A percentile compares a stretch with the other conserved stretches of the same genome.
Evolutionary conservation across 2,888 invertebrate species (phyloP).

Genomic region (Limnephilus auricula): DNA sequence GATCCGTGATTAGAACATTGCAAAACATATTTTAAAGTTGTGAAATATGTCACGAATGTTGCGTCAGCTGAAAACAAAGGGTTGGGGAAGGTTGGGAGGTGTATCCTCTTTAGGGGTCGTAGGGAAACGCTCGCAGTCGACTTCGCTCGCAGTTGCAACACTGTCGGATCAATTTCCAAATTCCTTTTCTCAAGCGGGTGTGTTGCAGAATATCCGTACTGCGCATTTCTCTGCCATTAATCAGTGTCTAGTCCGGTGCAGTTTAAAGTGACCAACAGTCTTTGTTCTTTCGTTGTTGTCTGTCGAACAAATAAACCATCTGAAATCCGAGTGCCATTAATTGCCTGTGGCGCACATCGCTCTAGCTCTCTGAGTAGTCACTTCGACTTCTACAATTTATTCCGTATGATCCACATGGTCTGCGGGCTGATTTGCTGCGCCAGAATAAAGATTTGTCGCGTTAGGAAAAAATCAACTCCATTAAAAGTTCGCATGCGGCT

Average conservation of each 20-base stretch:
- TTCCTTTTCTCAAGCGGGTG: slow-evolving; percentile 24
- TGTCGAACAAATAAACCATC: not conserved
- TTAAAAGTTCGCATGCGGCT: slow-evolving; percentile 54
- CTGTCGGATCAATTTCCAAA: slow-evolving; percentile 36
- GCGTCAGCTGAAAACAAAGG: not conserved
- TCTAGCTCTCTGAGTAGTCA: slow-evolving; percentile 40
- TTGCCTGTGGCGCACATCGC: slow-evolving; percentile 12
- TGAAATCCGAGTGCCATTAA: not conserved
- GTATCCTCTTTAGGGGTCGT: not conserved
- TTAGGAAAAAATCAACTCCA: slow-evolving; percentile 55
- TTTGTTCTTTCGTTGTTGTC: not conserved
- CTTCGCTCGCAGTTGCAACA: not conserved
- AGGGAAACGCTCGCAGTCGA: not conserved
- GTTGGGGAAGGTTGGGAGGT: not conserved
- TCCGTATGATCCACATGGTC: slow-evolving; percentile 63
- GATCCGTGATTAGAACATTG: not conserved
- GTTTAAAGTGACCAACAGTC: slow-evolving; percentile 18
- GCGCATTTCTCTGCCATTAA: not conserved
- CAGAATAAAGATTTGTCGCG: slow-evolving; percentile 57
- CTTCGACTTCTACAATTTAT: slow-evolving; percentile 47
- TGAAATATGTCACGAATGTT: not conserved
- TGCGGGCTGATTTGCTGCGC: slow-evolving; percentile 59
- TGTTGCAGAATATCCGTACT: not conserved
- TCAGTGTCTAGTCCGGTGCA: not conserved
- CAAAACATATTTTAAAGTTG: not conserved